Base-by-base conservation (phyloP, 1,140 invertebrate species). In the Drosophila persimilis region DNA sequence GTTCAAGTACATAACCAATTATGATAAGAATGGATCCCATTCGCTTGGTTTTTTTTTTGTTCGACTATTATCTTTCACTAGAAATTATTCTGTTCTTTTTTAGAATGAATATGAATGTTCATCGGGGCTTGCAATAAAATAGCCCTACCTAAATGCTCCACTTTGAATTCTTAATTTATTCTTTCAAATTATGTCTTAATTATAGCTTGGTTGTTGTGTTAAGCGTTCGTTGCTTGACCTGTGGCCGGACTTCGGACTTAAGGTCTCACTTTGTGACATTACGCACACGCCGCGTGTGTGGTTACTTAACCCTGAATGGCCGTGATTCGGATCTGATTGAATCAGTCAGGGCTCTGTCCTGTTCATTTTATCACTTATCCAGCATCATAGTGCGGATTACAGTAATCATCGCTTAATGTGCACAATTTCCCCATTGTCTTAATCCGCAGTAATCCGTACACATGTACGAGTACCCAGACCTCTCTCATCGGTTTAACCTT, bases 371-470 rank as follows among this genome's bases (percentile, higher is more conserved):
- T 47, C 24, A 31, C 52, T 47, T 56, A 44, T 55, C 44, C 52
- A 20, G 39, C 29, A 39, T 15, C 24, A 15, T 22, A 15, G 47
- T 53, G 26, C 57, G 56, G 43, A 56, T 55, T 47, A 54, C 54
- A 58, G 72, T 74, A 66, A 74, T 74, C 71, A 74, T 31, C 53
- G 62, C 24, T 52, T 69, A 69, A 67, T 67, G 64, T 20, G 45
- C 13, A 71, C 44, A 59, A 80, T 85, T 86, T 77, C 77, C 77
- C 77, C 51, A 85, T 85, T 85, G 80, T 85, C 79, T 85, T 73
- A 56, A 71, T 67, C 57, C 73, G 15, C 45, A 54, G 11, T 22
- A 57, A 52, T 71, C 47, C 61, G 50, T 77, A 31, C 8, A 8
- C 0, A 31, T 31, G 31, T 31, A 39, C 11, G 48, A 41, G 43